Evolutionary conservation across 2,113 vertebrate genomes (phyloP), one percentile per base, ranked within the genome.

Genomic region (Brienomyrus longianalis): DNA sequence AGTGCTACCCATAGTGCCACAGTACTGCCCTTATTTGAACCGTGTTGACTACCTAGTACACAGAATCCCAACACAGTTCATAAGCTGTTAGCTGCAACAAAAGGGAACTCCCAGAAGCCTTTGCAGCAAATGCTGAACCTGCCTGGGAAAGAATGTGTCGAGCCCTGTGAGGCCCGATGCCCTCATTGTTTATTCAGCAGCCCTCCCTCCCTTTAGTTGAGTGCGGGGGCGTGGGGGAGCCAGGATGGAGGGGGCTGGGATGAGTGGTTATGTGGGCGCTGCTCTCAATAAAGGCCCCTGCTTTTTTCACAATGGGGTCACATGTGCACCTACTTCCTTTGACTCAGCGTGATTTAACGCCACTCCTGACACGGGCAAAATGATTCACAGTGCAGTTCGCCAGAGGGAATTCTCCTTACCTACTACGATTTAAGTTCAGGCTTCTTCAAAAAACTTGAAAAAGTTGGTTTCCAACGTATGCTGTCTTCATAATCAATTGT

Each of bases 151-250:
- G 94, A 94, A 95, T 96, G 93, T 6, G 0, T 92, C 91, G 93
- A 95, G 92, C 94, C 95, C 94, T 93, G 92, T 91, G 88, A 93
- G 93, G 90, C 95, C 92, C 91, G 48, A 93, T 94, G 93, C 94
- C 92, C 94, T 94, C 91, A 92, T 93, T 97, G 94, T 97, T 97
- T 95, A 93, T 84, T 95, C 94, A 94, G 94, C 86, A 66, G 21
- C 94, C 95, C 92, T 52, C 94, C 93, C 95, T 91, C 89, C 91
- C 92, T 90, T 93, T 66, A 93, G 86, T 92, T 94, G 90, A 88
- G 92, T 92, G 88, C 93, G 93, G 92, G 94, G 84, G 92, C 93
- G 86, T 43, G 93, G 94, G 90, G 94, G 94, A 95, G 94, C 93
- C 93, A 15, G 91, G 91, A 92, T 91, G 50, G 85, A 54, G 91